Percentiles rank a stretch among this genome's conserved stretches.
Evolutionary conservation across 2,888 invertebrate genomes (phyloP).

Genomic region (Dermolepida albohirtum): DNA sequence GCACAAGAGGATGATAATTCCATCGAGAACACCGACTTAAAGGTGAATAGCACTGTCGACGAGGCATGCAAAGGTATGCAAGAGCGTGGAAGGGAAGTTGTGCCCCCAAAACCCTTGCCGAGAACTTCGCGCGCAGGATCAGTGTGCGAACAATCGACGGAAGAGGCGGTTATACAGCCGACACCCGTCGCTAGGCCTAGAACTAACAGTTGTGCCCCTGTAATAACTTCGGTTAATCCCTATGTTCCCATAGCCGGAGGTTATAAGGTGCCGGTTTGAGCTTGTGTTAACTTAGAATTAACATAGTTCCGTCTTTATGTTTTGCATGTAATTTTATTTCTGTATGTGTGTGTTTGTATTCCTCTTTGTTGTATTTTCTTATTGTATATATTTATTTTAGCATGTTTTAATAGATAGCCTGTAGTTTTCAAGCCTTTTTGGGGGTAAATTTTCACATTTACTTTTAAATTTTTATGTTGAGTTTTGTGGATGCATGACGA

Average conservation of each 20-base stretch:
- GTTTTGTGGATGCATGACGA: neutral
- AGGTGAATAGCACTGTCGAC: slow-evolving; percentile 38
- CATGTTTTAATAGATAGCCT: neutral
- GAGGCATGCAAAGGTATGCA: slow-evolving; percentile 42
- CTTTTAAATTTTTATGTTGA: neutral
- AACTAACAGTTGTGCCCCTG: slow-evolving; percentile 70
- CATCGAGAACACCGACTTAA: slow-evolving; percentile 18
- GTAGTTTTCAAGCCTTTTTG: neutral
- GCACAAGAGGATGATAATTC: slow-evolving; percentile 5
- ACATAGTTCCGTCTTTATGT: slow-evolving; percentile 41
- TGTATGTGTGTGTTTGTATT: slow-evolving; percentile 36
- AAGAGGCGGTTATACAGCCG: slow-evolving; percentile 68
- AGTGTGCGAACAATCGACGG: slow-evolving; percentile 74
- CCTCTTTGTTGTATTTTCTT: slow-evolving; percentile 1
- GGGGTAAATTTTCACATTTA: neutral
- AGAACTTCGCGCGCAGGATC: slow-evolving; percentile 79
- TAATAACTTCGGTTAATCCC: slow-evolving; percentile 72
- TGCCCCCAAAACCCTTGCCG: slow-evolving; percentile 83
- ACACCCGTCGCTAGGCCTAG: slow-evolving; percentile 78
- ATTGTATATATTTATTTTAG: slow-evolving; percentile 11
- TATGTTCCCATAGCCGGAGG: slow-evolving; percentile 69
- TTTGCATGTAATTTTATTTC: slow-evolving; percentile 47
- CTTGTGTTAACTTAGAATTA: slow-evolving; percentile 47
- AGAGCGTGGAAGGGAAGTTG: slow-evolving; percentile 42
- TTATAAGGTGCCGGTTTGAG: slow-evolving; percentile 76